Conservation (phyloP, 2,888 invertebrate genomes). For the Allolobophora icterica region DNA sequence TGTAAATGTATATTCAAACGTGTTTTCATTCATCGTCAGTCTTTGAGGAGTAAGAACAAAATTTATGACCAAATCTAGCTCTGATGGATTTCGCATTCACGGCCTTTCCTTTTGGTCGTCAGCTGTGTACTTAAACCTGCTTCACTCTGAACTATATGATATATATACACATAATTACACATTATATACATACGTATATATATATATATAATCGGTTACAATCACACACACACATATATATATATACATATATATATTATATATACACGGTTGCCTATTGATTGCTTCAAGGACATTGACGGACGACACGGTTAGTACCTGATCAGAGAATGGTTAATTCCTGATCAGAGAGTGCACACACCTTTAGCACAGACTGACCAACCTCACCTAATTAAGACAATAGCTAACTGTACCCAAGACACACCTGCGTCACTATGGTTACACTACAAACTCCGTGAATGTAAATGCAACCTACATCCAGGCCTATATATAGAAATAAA, state of each 20-base stretch:
- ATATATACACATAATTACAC: too few species aligned
- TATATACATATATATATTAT: too few species aligned
- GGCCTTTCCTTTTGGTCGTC: too few species aligned
- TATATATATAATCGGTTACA: too few species aligned
- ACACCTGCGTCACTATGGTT: not conserved
- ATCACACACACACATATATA: too few species aligned
- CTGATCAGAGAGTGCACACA: not conserved
- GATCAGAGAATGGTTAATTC: too few species aligned
- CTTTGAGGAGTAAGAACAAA: not conserved
- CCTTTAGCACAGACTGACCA: not conserved
- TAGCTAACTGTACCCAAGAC: not conserved
- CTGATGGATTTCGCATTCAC: too few species aligned
- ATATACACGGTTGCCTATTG: not conserved
- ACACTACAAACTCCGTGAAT: not conserved
- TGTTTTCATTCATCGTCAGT: not conserved
- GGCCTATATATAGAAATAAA: too few species aligned
- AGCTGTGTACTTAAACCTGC: too few species aligned
- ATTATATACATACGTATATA: too few species aligned
- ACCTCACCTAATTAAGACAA: not conserved
- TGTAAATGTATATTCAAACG: not conserved
- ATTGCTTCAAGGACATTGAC: not conserved
- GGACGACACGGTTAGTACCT: not conserved
- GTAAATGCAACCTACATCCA: too few species aligned
- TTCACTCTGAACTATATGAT: not conserved
- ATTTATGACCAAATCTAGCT: not conserved